Base-by-base conservation (phyloP, 53 echinoderm and acorn worm species). In the Mesocentrotus franciscanus region DNA sequence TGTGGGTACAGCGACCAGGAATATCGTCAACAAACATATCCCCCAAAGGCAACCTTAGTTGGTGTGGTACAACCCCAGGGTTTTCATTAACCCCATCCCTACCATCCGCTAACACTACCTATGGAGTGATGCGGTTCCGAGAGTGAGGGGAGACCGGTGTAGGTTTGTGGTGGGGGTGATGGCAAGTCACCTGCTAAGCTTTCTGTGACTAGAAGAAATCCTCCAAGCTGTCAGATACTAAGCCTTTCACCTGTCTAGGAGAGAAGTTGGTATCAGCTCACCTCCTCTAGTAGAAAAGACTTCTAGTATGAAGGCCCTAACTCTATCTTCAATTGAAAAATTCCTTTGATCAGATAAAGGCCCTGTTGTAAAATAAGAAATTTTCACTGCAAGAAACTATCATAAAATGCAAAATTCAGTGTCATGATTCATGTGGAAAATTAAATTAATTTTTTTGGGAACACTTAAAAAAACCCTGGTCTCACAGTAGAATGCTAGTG, bases 151-250 rank as follows among this genome's bases (percentile, higher is more conserved):
- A 58, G 0, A 59, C 59, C 58, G 29, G 58, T 57, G 58, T 87
- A 11, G 8, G 58, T 10, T 87, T 26, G n/a, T 59, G 87, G 87
- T 87, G 58, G 87, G 58, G 87, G 87, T 87, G 87, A 87, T 29
- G 11, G 58, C 27, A 87, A 87, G 87, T 87, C 87, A 87, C 42
- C 81, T 42, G 16, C 87, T 87, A 87, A 87, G 87, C 87, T 87
- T 59, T 58, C 29, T 87, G 56, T 87, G 87, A 87, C 87, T 87
- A 58, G 26, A 58, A 57, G 58, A 87, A 87, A 87, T 87, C 87
- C 87, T 58, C 87, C 9, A n/a, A 87, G 87, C 58, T 87, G 87
- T 87, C 87, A 81, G 87, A 87, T 87, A 57, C 29, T 87, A 87
- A 87, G 87, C 87, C 58, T 11, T 87, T 57, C 87, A 87, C 87